Evolutionary conservation across 1,140 invertebrate species (phyloP).

Genomic region (Anastrepha obliqua): DNA sequence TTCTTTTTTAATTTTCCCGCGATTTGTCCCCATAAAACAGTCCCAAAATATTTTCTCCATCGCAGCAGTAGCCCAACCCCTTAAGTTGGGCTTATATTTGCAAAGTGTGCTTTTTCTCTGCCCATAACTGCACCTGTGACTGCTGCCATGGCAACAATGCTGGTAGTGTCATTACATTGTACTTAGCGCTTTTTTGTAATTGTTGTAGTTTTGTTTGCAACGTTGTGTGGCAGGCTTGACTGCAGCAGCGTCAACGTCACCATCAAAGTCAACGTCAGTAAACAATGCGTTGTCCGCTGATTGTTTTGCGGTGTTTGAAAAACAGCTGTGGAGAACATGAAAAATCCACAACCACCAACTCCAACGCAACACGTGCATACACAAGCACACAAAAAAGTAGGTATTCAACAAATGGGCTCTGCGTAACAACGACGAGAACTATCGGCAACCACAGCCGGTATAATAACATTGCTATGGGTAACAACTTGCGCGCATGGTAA

Average conservation of each 20-base stretch:
- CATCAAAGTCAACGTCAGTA: not conserved
- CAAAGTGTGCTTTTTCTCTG: no score
- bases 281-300: not conserved
- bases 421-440: not conserved
- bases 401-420: not conserved
- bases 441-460: not conserved
- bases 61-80: no score
- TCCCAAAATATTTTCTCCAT: no score
- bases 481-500: no score
- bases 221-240: not conserved
- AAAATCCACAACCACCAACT: not conserved
- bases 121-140: no score
- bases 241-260: not conserved
- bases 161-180: not conserved
- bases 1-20: no score
- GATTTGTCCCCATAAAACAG: no score
- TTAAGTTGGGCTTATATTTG: no score
- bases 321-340: slow-evolving; percentile 32
- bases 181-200: not conserved
- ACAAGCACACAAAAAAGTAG: not conserved
- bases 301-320: not conserved
- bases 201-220: not conserved
- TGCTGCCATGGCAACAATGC: no score
- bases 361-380: not conserved
- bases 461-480: not conserved